phyloP scores from a whole-genome alignment of 2,113 vertebrate species.

The Tretioscincus oriximinensis region DNA sequence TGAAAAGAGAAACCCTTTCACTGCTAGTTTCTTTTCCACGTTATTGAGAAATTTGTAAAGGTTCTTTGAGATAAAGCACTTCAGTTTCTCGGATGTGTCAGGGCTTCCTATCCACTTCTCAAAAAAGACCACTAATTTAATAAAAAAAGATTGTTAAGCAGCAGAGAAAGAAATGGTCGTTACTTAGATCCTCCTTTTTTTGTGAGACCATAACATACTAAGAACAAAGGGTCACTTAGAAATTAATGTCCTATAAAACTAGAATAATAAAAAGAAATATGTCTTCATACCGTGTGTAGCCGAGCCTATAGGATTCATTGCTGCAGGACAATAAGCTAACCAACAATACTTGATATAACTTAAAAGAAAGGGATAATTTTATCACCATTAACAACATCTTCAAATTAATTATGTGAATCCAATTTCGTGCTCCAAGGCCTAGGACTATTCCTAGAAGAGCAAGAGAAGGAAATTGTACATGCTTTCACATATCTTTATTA shows the following conservation, averaged over 20 bases:
- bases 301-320: conserved; percentile 1
- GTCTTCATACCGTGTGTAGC: neutral
- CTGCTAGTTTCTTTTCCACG: too few relatives aligned
- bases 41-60: neutral
- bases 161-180: neutral
- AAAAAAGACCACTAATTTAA: conserved; percentile 27
- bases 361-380: conserved; percentile 24
- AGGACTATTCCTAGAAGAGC: conserved; percentile 4
- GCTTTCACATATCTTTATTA: neutral
- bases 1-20: too few relatives aligned
- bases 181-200: conserved; percentile 23
- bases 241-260: conserved; percentile 15
- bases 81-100: conserved; percentile 2
- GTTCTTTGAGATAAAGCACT: conserved; percentile 12
- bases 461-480: neutral
- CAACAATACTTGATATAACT: neutral
- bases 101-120: neutral
- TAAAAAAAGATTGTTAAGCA: conserved; percentile 22
- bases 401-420: conserved; percentile 6
- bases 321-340: conserved; percentile 8
- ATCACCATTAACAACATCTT: conserved; percentile 4
- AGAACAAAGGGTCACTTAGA: conserved; percentile 35
- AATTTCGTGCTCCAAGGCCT: conserved; percentile 21
- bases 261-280: conserved; percentile 11
- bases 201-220: conserved; percentile 14